A percentile compares a stretch with the other conserved stretches of the same genome.
phyloP scores from a whole-genome alignment of 1,140 invertebrate genomes.

The Phymastichus coffea region DNA sequence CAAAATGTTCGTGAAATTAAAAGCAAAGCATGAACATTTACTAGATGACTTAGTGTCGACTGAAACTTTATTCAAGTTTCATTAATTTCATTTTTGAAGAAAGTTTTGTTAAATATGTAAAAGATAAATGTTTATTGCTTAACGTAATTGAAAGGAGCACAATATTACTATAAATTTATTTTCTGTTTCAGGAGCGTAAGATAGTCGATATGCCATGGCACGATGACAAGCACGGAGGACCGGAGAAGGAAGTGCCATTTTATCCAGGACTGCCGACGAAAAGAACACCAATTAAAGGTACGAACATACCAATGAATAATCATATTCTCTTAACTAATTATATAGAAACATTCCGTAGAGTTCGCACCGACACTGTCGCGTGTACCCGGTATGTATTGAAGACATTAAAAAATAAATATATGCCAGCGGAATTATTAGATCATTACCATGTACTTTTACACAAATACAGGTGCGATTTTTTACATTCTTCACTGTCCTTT shows the following conservation, averaged over 20 bases:
- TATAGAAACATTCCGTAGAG: slow-evolving; percentile 57
- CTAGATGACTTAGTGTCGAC: too few species aligned
- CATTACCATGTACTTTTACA: too few species aligned
- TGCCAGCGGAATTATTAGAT: slow-evolving; percentile 9
- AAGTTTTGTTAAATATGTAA: too few species aligned
- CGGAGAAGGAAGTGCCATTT: slow-evolving; percentile 66
- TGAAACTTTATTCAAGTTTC: too few species aligned
- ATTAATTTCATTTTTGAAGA: too few species aligned
- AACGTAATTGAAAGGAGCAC: too few species aligned
- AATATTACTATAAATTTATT: slow-evolving; percentile 22
- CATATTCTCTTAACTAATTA: slow-evolving; percentile 48
- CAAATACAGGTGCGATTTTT: too few species aligned
- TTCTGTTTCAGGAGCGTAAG: slow-evolving; percentile 60
- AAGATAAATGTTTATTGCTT: too few species aligned
- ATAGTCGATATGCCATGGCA: slow-evolving; percentile 79
- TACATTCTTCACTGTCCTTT: too few species aligned
- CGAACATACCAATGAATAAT: slow-evolving; percentile 42
- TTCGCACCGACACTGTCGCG: slow-evolving; percentile 51
- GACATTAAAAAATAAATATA: slow-evolving; percentile 34
- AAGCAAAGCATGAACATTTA: too few species aligned
- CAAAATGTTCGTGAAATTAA: too few species aligned
- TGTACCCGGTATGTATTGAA: slow-evolving; percentile 57
- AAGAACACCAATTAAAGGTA: slow-evolving; percentile 78
- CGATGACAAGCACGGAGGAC: slow-evolving; percentile 55
- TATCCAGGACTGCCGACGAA: slow-evolving; percentile 70